phyloP scores from a whole-genome alignment of 2,113 vertebrate genomes.

The Zapornia atra region DNA sequence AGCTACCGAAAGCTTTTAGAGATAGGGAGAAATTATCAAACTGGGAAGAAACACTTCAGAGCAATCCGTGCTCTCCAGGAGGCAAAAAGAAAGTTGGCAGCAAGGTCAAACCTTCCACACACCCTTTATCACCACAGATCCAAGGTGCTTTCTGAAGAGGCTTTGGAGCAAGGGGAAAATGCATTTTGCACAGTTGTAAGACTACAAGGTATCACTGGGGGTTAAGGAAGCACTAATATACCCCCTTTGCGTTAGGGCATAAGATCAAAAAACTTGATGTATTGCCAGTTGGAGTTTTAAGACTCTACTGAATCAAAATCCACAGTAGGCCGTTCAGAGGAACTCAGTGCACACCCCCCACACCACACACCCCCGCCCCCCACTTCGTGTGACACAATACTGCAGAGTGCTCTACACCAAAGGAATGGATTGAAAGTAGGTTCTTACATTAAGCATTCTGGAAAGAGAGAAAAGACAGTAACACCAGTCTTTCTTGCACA shows the following conservation, averaged over 20 bases:
- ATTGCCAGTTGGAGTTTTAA: neutral
- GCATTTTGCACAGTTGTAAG: neutral
- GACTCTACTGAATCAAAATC: neutral
- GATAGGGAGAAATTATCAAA: neutral
- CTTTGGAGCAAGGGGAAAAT: neutral
- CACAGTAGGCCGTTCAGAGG: neutral
- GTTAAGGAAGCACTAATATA: neutral
- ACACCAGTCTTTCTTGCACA: neutral
- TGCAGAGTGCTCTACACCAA: neutral
- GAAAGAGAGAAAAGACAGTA: neutral
- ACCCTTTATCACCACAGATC: fast-evolving
- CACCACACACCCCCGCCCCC: neutral
- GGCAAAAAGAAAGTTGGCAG: neutral
- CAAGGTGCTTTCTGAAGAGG: neutral
- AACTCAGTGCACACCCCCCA: neutral
- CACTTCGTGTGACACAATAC: fast-evolving
- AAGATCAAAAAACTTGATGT: neutral
- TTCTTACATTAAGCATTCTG: neutral
- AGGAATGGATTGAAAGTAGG: neutral
- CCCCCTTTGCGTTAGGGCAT: neutral
- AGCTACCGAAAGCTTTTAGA: neutral
- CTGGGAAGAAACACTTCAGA: neutral
- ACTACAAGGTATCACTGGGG: neutral
- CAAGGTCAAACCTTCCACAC: neutral
- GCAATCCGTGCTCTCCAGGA: neutral